Conservation (phyloP, 2,797 vertebrate species). For the Sebastes cheni region DNA sequence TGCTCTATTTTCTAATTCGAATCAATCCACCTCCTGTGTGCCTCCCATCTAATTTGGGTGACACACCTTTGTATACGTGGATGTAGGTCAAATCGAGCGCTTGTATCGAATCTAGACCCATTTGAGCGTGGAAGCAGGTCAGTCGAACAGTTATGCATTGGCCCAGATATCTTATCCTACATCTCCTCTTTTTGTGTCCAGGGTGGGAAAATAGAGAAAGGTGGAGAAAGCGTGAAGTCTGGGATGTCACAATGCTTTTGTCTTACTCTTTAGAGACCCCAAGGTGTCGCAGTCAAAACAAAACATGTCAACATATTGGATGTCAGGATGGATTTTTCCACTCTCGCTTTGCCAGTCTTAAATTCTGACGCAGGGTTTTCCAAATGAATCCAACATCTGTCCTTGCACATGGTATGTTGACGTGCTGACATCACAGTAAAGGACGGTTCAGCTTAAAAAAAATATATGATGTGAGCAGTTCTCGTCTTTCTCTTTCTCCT, state of each 20-base stretch:
- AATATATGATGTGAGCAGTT: background rate
- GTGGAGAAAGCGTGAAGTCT: constrained; percentile 18
- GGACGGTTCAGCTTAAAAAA: background rate
- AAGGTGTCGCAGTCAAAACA: constrained; percentile 22
- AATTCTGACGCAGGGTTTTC: background rate
- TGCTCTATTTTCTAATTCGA: constrained; percentile 18
- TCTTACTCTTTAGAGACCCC: constrained; percentile 10
- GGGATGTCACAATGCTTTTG: constrained; percentile 26
- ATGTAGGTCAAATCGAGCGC: constrained; percentile 65
- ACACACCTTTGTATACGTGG: constrained; percentile 30
- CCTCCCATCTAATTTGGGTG: constrained; percentile 22
- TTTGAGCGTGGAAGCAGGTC: constrained; percentile 53
- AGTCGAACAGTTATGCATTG: constrained; percentile 61
- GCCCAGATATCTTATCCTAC: constrained; percentile 65
- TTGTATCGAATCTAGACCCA: constrained; percentile 33
- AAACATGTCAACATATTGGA: constrained; percentile 12
- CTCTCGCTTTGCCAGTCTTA: background rate
- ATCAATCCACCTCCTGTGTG: background rate
- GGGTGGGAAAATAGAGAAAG: constrained; percentile 27
- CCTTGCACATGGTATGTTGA: background rate
- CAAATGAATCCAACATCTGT: background rate
- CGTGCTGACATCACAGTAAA: background rate
- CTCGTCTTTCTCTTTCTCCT: background rate
- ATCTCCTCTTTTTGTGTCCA: constrained; percentile 48
- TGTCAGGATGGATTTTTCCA: constrained; percentile 25